Evolutionary conservation across 2,888 invertebrate genomes (phyloP).

Genomic region (Prosopocoilus inquinatus): DNA sequence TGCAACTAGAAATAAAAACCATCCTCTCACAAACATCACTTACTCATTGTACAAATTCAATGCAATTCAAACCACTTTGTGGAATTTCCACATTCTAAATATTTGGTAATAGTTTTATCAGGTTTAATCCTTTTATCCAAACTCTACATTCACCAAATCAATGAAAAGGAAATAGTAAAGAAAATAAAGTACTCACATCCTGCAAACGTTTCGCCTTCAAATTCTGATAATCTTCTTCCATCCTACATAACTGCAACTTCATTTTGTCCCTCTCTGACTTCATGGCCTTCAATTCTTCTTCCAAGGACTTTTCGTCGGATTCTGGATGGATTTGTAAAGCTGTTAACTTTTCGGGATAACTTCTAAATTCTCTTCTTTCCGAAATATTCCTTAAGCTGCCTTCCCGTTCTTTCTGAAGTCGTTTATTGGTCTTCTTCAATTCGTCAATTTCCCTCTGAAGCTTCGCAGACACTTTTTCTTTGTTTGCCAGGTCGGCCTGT

Average conservation of each 20-base stretch:
- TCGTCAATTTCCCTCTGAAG: slow-evolving; percentile 76
- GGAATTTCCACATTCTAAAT: no score
- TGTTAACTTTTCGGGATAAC: slow-evolving; percentile 45
- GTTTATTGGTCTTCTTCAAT: slow-evolving; percentile 69
- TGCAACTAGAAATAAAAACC: slow-evolving; percentile 60
- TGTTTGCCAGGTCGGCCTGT: slow-evolving; percentile 69
- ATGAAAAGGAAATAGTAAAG: no score
- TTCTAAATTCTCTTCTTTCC: slow-evolving; percentile 42
- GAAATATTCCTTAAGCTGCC: slow-evolving; percentile 53
- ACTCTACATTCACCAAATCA: no score
- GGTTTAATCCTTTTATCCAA: no score
- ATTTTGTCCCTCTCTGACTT: slow-evolving; percentile 63
- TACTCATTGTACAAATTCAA: not conserved
- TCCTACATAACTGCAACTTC: slow-evolving; percentile 53
- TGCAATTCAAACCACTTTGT: no score
- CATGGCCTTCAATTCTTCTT: slow-evolving; percentile 54
- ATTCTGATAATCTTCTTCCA: slow-evolving; percentile 73
- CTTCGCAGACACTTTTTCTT: slow-evolving; percentile 70
- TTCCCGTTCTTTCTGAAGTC: slow-evolving; percentile 75
- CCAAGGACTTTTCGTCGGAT: slow-evolving; percentile 33
- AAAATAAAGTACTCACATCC: slow-evolving; percentile 60
- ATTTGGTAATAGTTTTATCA: no score
- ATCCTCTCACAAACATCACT: slow-evolving; percentile 6
- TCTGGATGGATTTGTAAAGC: not conserved
- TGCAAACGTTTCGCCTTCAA: slow-evolving; percentile 76